A percentile compares a stretch with the other conserved stretches of the same genome.
Conservation (phyloP, 1,140 invertebrate species). For the Drosophila micromelanica region DNA sequence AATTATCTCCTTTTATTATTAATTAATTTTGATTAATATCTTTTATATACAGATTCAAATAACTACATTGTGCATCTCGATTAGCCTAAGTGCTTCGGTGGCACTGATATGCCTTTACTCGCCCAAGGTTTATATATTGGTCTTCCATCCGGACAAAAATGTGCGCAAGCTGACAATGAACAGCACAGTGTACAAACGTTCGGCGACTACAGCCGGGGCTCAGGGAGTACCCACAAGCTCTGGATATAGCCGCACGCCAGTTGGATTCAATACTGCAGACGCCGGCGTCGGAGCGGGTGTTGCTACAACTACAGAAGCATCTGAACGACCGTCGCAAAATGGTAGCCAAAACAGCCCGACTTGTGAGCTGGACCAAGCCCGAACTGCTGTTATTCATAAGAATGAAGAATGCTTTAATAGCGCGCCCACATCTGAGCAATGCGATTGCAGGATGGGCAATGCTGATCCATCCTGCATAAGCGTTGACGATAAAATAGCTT, state of each 20-base stretch:
- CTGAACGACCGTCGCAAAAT: constrained; percentile 32
- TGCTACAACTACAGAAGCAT: constrained; percentile 19
- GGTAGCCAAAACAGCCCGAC: constrained; percentile 37
- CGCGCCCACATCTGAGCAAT: constrained; percentile 17
- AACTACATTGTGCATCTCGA: constrained; percentile 91
- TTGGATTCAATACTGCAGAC: constrained; percentile 5
- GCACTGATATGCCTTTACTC: constrained; percentile 91
- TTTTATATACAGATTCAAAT: constrained; percentile 90
- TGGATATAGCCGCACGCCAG: constrained; percentile 54
- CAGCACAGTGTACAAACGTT: constrained; percentile 84
- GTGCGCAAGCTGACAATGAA: constrained; percentile 86
- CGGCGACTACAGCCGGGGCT: constrained; percentile 60
- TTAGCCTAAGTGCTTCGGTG: constrained; percentile 91
- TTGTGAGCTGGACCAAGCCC: constrained; percentile 16
- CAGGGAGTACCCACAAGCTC: constrained; percentile 50
- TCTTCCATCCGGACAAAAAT: constrained; percentile 92
- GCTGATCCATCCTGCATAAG: constrained; percentile 13
- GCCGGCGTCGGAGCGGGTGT: not conserved
- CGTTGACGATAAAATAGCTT: constrained; percentile 13
- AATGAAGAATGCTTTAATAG: constrained; percentile 28
- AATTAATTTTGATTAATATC: no score
- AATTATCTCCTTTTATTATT: no score
- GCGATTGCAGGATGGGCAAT: constrained; percentile 13
- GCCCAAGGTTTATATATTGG: constrained; percentile 91
- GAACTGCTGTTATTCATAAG: constrained; percentile 35